Evolutionary conservation across 2,888 invertebrate species (phyloP).

Genomic region (Spilosoma lubricipeda): DNA sequence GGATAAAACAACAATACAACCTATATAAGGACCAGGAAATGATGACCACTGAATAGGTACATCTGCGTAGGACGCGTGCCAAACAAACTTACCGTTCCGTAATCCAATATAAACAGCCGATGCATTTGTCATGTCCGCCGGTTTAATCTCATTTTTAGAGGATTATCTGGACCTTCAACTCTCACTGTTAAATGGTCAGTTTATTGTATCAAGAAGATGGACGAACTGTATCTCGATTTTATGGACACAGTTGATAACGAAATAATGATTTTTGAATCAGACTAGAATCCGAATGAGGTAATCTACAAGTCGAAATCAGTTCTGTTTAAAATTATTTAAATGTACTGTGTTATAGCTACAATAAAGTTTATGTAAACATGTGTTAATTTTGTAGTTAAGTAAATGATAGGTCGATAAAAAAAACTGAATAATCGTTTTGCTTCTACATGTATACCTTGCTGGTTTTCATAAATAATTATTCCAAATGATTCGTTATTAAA

Average conservation of each 20-base stretch:
- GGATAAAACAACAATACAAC: slow-evolving; percentile 12
- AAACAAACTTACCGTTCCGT: slow-evolving; percentile 57
- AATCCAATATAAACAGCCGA: slow-evolving; percentile 73
- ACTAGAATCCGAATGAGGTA: not conserved
- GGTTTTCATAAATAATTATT: not conserved
- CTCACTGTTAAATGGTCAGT: slow-evolving; percentile 59
- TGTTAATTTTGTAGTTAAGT: not conserved
- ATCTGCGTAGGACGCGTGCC: slow-evolving; percentile 59
- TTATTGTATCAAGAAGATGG: slow-evolving; percentile 37
- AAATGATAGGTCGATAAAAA: not conserved
- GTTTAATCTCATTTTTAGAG: slow-evolving; percentile 72
- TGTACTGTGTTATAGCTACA: not conserved
- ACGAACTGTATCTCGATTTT: slow-evolving; percentile 5
- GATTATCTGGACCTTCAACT: slow-evolving; percentile 64
- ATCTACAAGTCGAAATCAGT: not conserved
- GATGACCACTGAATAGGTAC: slow-evolving; percentile 35
- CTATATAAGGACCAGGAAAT: slow-evolving; percentile 53
- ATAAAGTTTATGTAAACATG: not conserved
- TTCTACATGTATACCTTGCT: not conserved
- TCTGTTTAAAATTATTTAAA: not conserved
- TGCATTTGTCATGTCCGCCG: slow-evolving; percentile 74
- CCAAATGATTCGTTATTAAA: not conserved
- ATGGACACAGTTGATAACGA: not conserved
- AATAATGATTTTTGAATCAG: not conserved
- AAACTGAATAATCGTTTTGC: no score